A percentile compares a stretch with the other conserved stretches of the same genome.
These are phyloP conservation scores for Rousettus madagascariensis DNA, from an alignment of 2,797 vertebrate genomes.

Conservation along the genomic window DNA sequence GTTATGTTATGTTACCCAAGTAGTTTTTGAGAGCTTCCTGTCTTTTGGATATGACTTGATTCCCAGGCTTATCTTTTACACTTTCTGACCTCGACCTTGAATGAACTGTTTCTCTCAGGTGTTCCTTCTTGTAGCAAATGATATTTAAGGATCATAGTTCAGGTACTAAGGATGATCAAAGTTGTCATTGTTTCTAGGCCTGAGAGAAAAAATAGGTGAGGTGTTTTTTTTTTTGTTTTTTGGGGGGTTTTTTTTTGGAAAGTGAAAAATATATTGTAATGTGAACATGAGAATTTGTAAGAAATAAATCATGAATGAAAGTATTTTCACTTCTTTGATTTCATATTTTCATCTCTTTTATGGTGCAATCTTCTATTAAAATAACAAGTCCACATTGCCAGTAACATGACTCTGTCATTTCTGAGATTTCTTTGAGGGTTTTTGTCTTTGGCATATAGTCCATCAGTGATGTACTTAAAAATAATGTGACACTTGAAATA, in stretches of 20 bases:
- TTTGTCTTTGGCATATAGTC: neutral
- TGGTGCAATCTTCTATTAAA: neutral
- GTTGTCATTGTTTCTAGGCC: neutral
- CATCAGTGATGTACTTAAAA: neutral
- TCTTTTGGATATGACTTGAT: neutral
- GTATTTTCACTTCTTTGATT: neutral
- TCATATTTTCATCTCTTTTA: neutral
- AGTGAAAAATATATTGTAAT: neutral
- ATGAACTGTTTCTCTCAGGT: neutral
- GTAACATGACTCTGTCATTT: neutral
- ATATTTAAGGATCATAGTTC: neutral
- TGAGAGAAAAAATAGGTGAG: neutral
- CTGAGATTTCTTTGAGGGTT: neutral
- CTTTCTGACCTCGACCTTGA: neutral
- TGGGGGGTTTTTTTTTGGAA: neutral
- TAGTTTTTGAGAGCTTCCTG: slow-evolving; percentile 24
- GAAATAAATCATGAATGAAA: slow-evolving; percentile 28
- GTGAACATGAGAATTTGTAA: neutral
- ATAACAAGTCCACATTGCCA: neutral
- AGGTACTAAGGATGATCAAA: neutral
- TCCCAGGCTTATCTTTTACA: neutral
- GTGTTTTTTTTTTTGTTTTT: neutral
- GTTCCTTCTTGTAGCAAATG: neutral
- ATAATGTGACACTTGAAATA: neutral
- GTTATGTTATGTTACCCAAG: neutral